Conservation (phyloP, 2,888 invertebrate species). For the Formica aserva region DNA sequence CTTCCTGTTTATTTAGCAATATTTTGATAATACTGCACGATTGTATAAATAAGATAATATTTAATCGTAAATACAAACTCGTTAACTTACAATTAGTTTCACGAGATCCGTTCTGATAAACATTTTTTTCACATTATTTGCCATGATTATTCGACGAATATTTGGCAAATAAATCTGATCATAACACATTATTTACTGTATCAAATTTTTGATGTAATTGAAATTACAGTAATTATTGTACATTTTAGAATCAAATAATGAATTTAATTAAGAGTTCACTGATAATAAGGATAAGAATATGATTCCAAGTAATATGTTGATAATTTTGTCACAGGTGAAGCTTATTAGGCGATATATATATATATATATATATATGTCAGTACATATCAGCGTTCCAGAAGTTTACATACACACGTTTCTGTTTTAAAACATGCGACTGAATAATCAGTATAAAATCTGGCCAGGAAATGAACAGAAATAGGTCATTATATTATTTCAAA, state of each 20-base stretch:
- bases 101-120: background rate
- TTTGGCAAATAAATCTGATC: background rate
- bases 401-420: background rate
- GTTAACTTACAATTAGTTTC: background rate
- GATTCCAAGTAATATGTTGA: background rate
- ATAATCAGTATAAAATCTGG: background rate
- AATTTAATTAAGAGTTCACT: background rate
- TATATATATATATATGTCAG: background rate
- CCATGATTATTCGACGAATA: background rate
- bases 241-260: background rate
- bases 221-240: background rate
- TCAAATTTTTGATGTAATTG: background rate
- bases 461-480: background rate
- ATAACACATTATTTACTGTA: background rate
- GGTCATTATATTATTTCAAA: background rate
- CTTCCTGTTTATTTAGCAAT: background rate
- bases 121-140: background rate
- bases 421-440: background rate
- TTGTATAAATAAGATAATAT: conserved; percentile 7
- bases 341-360: background rate
- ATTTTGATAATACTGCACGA: background rate
- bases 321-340: background rate
- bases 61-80: background rate
- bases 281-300: background rate
- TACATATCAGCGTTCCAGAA: background rate